These are phyloP conservation scores for Melinopterus prodromus DNA, from an alignment of 2,888 invertebrate species.

Conservation along the genomic window DNA sequence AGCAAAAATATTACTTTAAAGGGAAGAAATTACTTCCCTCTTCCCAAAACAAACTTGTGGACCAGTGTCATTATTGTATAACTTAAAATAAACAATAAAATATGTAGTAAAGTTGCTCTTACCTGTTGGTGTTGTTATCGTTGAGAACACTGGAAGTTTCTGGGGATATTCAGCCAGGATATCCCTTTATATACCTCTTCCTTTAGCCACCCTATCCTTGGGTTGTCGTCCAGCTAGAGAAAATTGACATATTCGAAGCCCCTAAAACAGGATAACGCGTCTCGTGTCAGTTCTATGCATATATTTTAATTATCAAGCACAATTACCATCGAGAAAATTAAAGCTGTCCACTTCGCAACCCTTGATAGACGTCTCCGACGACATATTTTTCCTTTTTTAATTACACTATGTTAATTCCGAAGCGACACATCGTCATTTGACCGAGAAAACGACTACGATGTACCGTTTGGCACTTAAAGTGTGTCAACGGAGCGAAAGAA, in stretches of 20 bases:
- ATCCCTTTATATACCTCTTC: not conserved
- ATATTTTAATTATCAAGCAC: not conserved
- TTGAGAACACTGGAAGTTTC: not conserved
- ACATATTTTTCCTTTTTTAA: not conserved
- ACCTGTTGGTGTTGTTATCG: not conserved
- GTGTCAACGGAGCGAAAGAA: not conserved
- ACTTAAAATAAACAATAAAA: too few species aligned
- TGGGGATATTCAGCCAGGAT: not conserved
- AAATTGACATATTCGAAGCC: not conserved
- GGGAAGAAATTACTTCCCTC: too few species aligned
- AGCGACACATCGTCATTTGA: not conserved
- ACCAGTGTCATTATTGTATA: too few species aligned
- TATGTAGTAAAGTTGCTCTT: not conserved
- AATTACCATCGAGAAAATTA: not conserved
- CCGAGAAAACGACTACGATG: not conserved
- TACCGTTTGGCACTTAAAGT: not conserved
- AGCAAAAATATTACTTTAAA: too few species aligned
- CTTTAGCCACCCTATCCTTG: not conserved
- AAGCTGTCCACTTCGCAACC: not conserved
- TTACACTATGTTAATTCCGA: not conserved
- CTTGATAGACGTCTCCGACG: not conserved
- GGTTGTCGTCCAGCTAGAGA: not conserved
- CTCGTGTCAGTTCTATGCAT: not conserved
- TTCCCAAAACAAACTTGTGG: too few species aligned
- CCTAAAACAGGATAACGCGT: not conserved